Percentiles rank a stretch among this genome's conserved stretches.
These are phyloP conservation scores for Invenusta paracnida DNA, from an alignment of 2,888 invertebrate genomes.

Conservation along the genomic window DNA sequence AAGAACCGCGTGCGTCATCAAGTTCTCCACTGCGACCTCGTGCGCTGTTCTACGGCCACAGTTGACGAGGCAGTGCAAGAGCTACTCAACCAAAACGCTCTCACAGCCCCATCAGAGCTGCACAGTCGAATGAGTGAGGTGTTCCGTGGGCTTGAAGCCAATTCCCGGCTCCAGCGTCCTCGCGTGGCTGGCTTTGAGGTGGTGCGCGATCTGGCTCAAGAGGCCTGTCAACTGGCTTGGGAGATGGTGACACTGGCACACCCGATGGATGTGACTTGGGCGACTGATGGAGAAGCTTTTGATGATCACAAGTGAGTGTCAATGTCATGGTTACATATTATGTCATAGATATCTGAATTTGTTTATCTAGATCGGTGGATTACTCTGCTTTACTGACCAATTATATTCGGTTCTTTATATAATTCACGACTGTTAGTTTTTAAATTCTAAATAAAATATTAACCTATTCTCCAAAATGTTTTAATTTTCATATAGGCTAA, in stretches of 20 bases:
- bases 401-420: no score
- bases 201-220: constrained; percentile 58
- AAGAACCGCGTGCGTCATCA: constrained; percentile 60
- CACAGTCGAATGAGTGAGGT: constrained; percentile 51
- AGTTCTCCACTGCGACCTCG: constrained; percentile 52
- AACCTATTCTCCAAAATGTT: no score
- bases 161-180: constrained; percentile 54
- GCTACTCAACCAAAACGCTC: constrained; percentile 59
- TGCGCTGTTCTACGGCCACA: constrained; percentile 56
- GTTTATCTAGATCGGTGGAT: no score
- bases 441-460: no score
- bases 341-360: no score
- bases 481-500: no score
- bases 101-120: not conserved
- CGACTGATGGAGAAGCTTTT: constrained; percentile 58
- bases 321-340: no score
- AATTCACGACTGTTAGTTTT: no score
- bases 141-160: constrained; percentile 56
- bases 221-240: constrained; percentile 59
- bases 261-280: constrained; percentile 57
- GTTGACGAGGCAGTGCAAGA: constrained; percentile 60
- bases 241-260: constrained; percentile 57
- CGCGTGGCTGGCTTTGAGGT: constrained; percentile 51
- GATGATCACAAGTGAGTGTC: constrained; percentile 56
- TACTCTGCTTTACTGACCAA: no score